Conservation (phyloP, 2,888 invertebrate genomes). For the Luperina testacea region DNA sequence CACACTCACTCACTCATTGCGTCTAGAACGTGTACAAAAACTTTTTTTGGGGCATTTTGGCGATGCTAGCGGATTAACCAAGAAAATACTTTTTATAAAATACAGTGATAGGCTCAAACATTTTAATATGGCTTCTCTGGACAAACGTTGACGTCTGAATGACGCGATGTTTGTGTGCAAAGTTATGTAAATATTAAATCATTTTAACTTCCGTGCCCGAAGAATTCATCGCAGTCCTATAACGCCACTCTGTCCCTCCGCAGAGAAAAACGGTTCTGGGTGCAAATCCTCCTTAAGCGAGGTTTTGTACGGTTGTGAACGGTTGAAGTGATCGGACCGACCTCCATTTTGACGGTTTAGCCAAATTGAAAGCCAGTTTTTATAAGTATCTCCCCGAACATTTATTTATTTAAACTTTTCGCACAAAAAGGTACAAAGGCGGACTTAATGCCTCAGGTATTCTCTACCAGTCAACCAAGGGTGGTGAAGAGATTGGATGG, state of each 20-base stretch:
- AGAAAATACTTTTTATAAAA: neutral
- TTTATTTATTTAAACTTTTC: no score
- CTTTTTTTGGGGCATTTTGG: neutral
- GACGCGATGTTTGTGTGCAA: neutral
- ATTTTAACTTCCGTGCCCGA: neutral
- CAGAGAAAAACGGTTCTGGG: no score
- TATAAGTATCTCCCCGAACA: neutral
- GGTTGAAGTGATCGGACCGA: neutral
- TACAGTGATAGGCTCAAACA: constrained; percentile 3
- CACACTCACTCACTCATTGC: neutral
- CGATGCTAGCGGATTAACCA: neutral
- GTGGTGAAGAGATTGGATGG: no score
- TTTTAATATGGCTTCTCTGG: neutral
- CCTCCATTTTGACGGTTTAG: neutral
- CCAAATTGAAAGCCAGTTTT: neutral
- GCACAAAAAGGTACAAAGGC: no score
- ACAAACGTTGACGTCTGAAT: constrained; percentile 5
- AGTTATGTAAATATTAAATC: neutral
- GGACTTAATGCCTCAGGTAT: no score
- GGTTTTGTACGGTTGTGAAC: neutral
- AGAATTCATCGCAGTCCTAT: no score
- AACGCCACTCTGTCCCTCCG: no score
- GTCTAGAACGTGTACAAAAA: neutral
- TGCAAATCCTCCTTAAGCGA: neutral
- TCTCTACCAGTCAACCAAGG: no score